Evolutionary conservation across 2,888 invertebrate genomes (phyloP).

Genomic region (Panzeria rudis): DNA sequence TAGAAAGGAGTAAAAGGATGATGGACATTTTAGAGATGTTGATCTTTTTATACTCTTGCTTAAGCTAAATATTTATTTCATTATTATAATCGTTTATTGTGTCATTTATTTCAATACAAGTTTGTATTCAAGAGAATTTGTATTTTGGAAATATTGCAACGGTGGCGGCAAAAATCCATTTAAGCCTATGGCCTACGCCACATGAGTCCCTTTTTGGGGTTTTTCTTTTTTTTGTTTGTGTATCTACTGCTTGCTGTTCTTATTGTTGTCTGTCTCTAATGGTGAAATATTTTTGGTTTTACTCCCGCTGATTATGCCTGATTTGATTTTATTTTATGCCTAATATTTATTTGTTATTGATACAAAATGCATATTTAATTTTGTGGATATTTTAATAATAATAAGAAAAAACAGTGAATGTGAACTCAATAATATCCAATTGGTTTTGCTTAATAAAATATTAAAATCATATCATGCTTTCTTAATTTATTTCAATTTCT

Average conservation of each 20-base stretch:
- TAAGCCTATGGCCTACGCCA: slow-evolving; percentile 56
- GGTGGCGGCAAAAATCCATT: slow-evolving; percentile 67
- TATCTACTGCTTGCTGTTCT: slow-evolving; percentile 34
- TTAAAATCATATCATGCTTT: background rate
- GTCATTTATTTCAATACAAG: slow-evolving; percentile 69
- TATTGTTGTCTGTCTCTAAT: slow-evolving; percentile 69
- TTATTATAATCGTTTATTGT: slow-evolving; percentile 71
- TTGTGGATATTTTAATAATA: slow-evolving; percentile 22
- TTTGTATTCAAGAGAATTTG: slow-evolving; percentile 65
- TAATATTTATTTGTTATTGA: slow-evolving; percentile 15
- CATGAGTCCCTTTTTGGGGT: slow-evolving; percentile 62
- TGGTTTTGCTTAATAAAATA: background rate
- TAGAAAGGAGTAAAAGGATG: background rate
- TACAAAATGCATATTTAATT: slow-evolving; percentile 27
- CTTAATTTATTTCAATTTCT: background rate
- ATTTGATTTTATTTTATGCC: slow-evolving; percentile 36
- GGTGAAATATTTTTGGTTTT: slow-evolving; percentile 29
- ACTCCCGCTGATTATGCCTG: slow-evolving; percentile 63
- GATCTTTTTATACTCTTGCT: slow-evolving; percentile 20
- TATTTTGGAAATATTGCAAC: slow-evolving; percentile 47
- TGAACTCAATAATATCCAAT: slow-evolving; percentile 33
- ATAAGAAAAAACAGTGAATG: slow-evolving; percentile 2
- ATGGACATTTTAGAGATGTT: slow-evolving; percentile 1
- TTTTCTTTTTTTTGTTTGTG: background rate
- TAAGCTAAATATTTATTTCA: slow-evolving; percentile 66